Evolutionary conservation across 2,888 invertebrate genomes (phyloP).

Genomic region (Eretmocerus hayati): DNA sequence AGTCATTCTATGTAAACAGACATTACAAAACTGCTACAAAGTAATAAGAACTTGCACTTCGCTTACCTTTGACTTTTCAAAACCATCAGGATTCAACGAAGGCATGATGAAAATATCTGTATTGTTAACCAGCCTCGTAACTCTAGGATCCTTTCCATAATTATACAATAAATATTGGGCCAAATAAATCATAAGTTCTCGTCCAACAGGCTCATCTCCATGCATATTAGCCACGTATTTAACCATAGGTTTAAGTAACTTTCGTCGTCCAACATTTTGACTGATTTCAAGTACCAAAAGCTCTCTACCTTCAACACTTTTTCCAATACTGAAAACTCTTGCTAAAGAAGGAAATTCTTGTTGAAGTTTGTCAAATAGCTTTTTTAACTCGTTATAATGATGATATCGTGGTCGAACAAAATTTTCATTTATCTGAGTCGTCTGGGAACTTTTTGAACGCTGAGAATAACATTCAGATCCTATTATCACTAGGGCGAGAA

Average conservation of each 20-base stretch:
- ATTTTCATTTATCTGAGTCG: constrained; percentile 26
- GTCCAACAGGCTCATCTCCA: constrained; percentile 86
- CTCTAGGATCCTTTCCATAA: constrained; percentile 61
- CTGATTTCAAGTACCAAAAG: constrained; percentile 78
- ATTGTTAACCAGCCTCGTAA: constrained; percentile 71
- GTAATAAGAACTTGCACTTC: too few species aligned
- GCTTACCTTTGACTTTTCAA: constrained; percentile 70
- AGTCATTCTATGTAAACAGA: too few species aligned
- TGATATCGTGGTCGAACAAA: constrained; percentile 51
- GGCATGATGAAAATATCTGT: constrained; percentile 96
- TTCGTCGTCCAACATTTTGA: constrained; percentile 57
- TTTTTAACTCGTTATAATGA: constrained; percentile 64
- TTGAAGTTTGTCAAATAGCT: constrained; percentile 57
- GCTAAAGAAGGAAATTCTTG: constrained; percentile 62
- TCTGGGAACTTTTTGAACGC: constrained; percentile 6
- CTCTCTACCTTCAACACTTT: constrained; percentile 73
- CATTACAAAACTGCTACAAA: too few species aligned
- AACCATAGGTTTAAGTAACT: constrained; percentile 74
- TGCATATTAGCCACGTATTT: constrained; percentile 97
- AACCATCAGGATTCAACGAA: constrained; percentile 96
- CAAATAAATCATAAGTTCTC: constrained; percentile 75
- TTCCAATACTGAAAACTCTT: constrained; percentile 70
- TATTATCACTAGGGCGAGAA: too few species aligned
- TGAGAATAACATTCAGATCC: constrained; percentile 20
- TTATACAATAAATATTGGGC: constrained; percentile 76